Conservation (phyloP, 2,113 vertebrate species). For the Pungitius pungitius region DNA sequence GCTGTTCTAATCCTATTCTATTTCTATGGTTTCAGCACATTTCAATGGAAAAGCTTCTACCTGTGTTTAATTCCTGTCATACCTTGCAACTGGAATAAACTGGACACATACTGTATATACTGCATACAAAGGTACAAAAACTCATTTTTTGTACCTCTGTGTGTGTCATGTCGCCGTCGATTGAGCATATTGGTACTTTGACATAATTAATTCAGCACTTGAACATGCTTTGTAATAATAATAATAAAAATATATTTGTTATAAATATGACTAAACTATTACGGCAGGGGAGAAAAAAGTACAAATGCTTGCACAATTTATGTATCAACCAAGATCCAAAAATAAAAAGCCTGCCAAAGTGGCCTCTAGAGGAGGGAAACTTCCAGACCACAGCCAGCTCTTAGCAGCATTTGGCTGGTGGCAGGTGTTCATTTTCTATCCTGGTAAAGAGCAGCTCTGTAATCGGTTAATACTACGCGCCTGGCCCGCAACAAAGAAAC, state of each 20-base stretch:
- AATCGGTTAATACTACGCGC: conserved; percentile 57
- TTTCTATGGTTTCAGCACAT: not conserved
- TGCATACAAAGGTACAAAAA: no score
- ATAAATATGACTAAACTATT: conserved; percentile 9
- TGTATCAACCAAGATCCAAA: conserved; percentile 37
- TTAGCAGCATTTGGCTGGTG: conserved; percentile 56
- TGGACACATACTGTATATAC: no score
- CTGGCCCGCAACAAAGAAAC: conserved; percentile 61
- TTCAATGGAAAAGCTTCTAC: not conserved
- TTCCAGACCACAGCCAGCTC: conserved; percentile 56
- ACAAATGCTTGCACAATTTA: conserved; percentile 15
- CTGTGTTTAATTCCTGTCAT: not conserved
- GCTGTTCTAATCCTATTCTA: not conserved
- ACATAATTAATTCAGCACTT: not conserved
- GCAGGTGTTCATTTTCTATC: conserved; percentile 57
- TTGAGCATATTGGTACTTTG: not conserved
- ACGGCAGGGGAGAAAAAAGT: not conserved
- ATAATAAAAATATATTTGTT: not conserved
- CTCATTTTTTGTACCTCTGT: no score
- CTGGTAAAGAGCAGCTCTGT: conserved; percentile 60
- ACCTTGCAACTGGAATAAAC: not conserved
- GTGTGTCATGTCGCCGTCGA: not conserved
- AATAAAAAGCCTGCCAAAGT: conserved; percentile 53
- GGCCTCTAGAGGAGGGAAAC: conserved; percentile 44
- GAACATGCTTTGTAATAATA: not conserved